Base-by-base conservation (phyloP, 2,113 vertebrate genomes). In the Scalopus aquaticus region DNA sequence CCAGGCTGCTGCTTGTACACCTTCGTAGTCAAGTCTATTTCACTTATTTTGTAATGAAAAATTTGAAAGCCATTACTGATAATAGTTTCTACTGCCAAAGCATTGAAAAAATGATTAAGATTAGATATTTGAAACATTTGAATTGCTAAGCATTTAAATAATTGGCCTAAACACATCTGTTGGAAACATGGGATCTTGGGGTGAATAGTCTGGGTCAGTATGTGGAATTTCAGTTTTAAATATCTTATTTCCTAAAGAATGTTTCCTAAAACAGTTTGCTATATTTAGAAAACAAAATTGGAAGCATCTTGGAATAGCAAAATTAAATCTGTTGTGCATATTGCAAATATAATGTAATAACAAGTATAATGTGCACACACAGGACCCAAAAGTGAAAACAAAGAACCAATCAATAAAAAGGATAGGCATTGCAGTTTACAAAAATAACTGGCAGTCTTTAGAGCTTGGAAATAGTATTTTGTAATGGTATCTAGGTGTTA, bases 141-240 rank as follows among this genome's bases (percentile, higher is more conserved):
- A 87, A 93, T 26, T 44, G 12, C 44, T 73, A 28, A 83, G 46
- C 46, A 72, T 80, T 90, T 85, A 82, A 70, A 88, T 73, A 62
- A 69, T 51, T 3, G 65, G 60, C 19, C 32, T 42, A 74, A 86
- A 82, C 6, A 37, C 24, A 58, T 44, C 39, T 90, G 20, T 46
- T 83, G 58, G 74, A 80, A 93, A 84, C n/a, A 19, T 73, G 17
- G 13, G 2, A 6, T 81, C 56, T 73, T 62, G 10, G 37, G 17
- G 26, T 93, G 69, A 92, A 35, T 73, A 78, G 2, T 37, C 9
- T 90, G 19, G 19, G 13, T 92, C 42, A 51, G 12, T 60, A 20
- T 49, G 13, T 93, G 56, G 32, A 91, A 91, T 93, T 93, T 91
- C 13, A 86, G 19, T 76, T 76, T 42, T 86, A 93, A 89, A 79